phyloP scores from a whole-genome alignment of 2,797 vertebrate genomes.

The Urocyon cinereoargenteus region DNA sequence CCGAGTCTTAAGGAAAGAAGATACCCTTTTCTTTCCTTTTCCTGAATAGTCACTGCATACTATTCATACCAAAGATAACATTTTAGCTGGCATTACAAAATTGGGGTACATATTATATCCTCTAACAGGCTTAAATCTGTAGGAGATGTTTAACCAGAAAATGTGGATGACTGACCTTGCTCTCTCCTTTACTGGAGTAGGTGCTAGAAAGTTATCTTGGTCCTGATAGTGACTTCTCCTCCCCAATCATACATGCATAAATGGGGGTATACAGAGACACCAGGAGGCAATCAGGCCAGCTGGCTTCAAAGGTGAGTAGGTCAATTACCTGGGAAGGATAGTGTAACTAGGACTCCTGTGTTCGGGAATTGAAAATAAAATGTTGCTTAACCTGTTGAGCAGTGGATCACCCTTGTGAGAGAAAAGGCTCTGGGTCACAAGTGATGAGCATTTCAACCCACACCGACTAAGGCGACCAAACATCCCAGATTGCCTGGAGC shows the following conservation, averaged over 20 bases:
- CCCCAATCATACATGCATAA: not conserved
- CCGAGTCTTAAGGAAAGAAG: not conserved
- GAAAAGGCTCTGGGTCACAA: not conserved
- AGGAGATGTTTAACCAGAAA: not conserved
- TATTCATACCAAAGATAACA: not conserved
- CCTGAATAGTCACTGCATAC: not conserved
- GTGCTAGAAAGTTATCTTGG: not conserved
- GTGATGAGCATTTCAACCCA: not conserved
- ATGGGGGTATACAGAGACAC: not conserved
- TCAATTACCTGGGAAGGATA: not conserved
- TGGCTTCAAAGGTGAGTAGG: not conserved
- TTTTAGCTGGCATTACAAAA: not conserved
- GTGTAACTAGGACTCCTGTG: not conserved
- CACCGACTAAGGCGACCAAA: not conserved
- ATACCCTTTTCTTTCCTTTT: not conserved
- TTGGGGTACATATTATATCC: not conserved
- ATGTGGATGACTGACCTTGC: not conserved
- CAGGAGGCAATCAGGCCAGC: not conserved
- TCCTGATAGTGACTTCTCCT: not conserved
- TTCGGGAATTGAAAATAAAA: conserved; percentile 16
- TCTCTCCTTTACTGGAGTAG: not conserved
- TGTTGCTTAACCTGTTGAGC: not conserved
- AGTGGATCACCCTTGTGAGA: not conserved
- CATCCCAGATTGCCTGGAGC: not conserved
- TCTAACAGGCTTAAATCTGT: not conserved